These are phyloP conservation scores for Sinotaia quadrata DNA, from an alignment of 2,888 invertebrate genomes.

Conservation along the genomic window DNA sequence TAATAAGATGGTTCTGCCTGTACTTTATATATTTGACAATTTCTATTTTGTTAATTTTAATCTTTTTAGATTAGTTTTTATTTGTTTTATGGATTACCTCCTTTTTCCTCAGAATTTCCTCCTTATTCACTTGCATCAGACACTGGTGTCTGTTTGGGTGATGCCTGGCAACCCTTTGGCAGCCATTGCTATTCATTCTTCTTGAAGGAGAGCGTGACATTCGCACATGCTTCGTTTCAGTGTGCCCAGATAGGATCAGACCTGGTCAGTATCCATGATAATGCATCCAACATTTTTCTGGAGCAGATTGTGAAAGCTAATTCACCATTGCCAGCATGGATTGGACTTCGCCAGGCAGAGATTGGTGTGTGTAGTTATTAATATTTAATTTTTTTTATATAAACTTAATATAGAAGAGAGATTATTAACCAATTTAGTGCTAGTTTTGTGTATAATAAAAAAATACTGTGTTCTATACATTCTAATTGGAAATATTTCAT, in stretches of 20 bases:
- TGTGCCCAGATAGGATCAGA: constrained; percentile 40
- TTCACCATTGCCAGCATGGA: constrained; percentile 47
- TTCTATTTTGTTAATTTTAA: too few species aligned
- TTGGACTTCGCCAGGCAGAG: constrained; percentile 47
- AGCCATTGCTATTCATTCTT: constrained; percentile 48
- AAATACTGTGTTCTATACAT: too few species aligned
- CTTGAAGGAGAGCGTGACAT: constrained; percentile 33
- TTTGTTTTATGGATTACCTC: too few species aligned
- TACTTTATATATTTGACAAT: too few species aligned
- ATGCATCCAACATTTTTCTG: constrained; percentile 42
- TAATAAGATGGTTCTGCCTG: too few species aligned
- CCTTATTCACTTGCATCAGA: constrained; percentile 47
- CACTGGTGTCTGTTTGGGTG: constrained; percentile 42
- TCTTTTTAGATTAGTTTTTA: too few species aligned
- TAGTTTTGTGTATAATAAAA: too few species aligned
- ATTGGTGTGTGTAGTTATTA: constrained; percentile 40
- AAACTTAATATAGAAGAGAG: too few species aligned
- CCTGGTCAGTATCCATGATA: constrained; percentile 49
- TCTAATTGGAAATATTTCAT: too few species aligned
- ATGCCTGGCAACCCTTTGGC: constrained; percentile 39
- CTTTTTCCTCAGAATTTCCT: constrained; percentile 39
- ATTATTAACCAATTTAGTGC: too few species aligned
- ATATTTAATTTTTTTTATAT: background rate
- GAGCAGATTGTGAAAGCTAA: constrained; percentile 29
- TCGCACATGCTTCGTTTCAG: constrained; percentile 42